These are phyloP conservation scores for Clarias gariepinus DNA, from an alignment of 2,113 vertebrate species.

Conservation along the genomic window DNA sequence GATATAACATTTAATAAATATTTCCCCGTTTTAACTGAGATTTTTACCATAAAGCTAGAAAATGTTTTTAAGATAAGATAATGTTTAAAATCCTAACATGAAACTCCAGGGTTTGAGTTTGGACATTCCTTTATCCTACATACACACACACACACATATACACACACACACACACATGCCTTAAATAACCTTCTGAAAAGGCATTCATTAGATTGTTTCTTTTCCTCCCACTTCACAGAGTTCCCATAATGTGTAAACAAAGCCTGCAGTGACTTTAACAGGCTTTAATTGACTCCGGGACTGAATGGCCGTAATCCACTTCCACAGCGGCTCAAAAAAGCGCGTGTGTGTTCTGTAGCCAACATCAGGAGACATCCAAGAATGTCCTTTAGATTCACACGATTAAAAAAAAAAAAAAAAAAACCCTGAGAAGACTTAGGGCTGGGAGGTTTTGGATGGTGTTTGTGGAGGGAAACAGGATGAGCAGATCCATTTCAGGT, in stretches of 20 bases:
- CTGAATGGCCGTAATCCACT: conserved; percentile 43
- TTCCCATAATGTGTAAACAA: conserved; percentile 56
- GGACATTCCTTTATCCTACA: neutral
- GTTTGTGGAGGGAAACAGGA: conserved; percentile 46
- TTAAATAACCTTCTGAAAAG: conserved; percentile 39
- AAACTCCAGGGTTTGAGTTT: neutral
- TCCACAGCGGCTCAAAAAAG: conserved; percentile 34
- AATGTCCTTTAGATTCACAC: conserved; percentile 51
- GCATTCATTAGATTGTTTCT: conserved; percentile 46
- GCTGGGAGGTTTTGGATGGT: conserved; percentile 45
- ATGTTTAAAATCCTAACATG: neutral
- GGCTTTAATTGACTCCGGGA: conserved; percentile 51
- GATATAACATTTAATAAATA: neutral
- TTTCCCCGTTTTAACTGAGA: neutral
- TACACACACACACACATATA: conserved; percentile 13
- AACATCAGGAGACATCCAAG: conserved; percentile 38
- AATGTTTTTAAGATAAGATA: no score
- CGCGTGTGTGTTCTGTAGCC: conserved; percentile 42
- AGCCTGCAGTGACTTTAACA: conserved; percentile 50
- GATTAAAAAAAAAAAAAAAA: conserved; percentile 11
- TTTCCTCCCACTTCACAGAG: conserved; percentile 49
- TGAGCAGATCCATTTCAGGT: conserved; percentile 44
- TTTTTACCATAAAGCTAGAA: neutral
- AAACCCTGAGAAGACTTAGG: conserved; percentile 54
- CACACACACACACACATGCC: conserved; percentile 15